Evolutionary conservation across 2,888 invertebrate species (phyloP), one percentile per base, ranked within the genome.

Genomic region (Philhelius pedissequus): DNA sequence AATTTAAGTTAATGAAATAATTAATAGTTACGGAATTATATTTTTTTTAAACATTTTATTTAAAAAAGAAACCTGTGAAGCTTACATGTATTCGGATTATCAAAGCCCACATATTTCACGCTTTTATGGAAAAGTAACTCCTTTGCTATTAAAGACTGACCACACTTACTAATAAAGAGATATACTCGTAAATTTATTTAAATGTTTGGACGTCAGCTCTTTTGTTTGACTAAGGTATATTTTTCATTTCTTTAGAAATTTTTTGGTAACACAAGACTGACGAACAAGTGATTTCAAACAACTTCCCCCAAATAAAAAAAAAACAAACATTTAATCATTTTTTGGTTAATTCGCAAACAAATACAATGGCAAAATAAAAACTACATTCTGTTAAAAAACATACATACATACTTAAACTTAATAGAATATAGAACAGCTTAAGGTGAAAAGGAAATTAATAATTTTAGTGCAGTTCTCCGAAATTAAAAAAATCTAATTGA

Each of bases 181-280:
- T n/a, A n/a, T n/a, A n/a, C n/a, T n/a, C n/a, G 13, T 9, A 18
- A 25, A 22, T 15, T 27, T 48, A 15, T 15, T 18, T 25, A 43
- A n/a, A 13, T 22, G 82, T 82, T 82, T 35, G 77, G 6, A 20
- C 4, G 6, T 38, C 82, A 78, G 54, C 68, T 82, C 82, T 82
- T 82, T 82, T 32, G 60, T 71, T 52, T 66, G 11, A 9, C 6
- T 25, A 13, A 13, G 3, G 11, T 1, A 40, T 30, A 18, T 54
- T 25, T 4, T 38, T n/a, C n/a, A 25, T 25, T 38, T 5, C 9
- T n/a, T n/a, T n/a, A n/a, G n/a, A n/a, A n/a, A n/a, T n/a, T n/a
- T n/a, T n/a, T n/a, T n/a, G n/a, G n/a, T n/a, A n/a, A n/a, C n/a
- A n/a, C n/a, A n/a, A n/a, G n/a, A n/a, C n/a, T n/a, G n/a, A n/a